Evolutionary conservation across 1,140 invertebrate species (phyloP).

Genomic region (Leptinotarsa defecta): DNA sequence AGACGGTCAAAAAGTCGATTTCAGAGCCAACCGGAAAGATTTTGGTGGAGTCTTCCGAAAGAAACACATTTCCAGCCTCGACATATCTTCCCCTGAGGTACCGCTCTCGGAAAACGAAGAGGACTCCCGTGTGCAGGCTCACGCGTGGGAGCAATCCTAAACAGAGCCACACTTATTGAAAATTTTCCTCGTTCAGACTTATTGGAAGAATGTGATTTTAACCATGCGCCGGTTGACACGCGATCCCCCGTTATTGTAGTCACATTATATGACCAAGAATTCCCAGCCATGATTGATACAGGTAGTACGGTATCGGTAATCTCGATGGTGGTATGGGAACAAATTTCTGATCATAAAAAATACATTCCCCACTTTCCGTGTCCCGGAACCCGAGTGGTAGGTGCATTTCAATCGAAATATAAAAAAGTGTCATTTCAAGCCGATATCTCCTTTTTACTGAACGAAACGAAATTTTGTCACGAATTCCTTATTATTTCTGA

Average conservation of each 20-base stretch:
- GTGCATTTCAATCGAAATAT: neutral
- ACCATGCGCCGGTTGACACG: neutral
- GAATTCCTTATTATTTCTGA: neutral
- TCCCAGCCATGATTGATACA: neutral
- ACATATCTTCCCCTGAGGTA: neutral
- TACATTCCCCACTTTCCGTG: neutral
- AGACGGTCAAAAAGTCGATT: neutral
- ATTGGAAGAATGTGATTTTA: slow-evolving; percentile 3
- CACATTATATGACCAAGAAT: neutral
- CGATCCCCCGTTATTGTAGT: neutral
- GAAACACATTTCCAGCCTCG: neutral
- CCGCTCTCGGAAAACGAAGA: neutral
- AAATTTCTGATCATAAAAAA: neutral
- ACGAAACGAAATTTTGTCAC: neutral
- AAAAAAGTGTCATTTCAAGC: neutral
- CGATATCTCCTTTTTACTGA: neutral
- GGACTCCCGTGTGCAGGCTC: neutral
- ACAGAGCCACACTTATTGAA: neutral
- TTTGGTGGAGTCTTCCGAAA: neutral
- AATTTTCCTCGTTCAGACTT: neutral
- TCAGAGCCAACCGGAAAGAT: neutral
- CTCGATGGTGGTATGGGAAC: neutral
- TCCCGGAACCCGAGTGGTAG: neutral
- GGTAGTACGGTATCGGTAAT: neutral
- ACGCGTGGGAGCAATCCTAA: neutral